A percentile compares a stretch with the other conserved stretches of the same genome.
Evolutionary conservation across 2,888 invertebrate species (phyloP).

Genomic region (Meandrusa payeni): DNA sequence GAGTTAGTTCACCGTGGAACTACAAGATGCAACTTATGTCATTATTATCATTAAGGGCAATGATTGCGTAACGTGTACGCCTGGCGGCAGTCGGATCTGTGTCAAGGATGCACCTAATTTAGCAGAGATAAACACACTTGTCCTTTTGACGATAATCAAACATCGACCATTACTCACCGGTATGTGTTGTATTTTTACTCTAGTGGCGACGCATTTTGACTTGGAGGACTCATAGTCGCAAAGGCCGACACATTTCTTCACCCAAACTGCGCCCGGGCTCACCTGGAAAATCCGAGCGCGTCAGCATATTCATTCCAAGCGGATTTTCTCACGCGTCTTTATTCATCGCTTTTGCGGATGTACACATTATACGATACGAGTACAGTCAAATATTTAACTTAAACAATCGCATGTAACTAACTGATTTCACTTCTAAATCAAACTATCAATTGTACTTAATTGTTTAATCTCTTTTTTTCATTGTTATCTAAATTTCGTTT

Average conservation of each 20-base stretch:
- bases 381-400: constrained; percentile 32
- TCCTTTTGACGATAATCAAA: constrained; percentile 28
- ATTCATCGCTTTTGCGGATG: constrained; percentile 42
- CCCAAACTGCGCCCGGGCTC: constrained; percentile 67
- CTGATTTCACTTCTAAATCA: not conserved
- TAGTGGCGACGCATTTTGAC: constrained; percentile 53
- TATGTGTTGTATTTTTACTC: constrained; percentile 48
- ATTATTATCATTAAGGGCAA: constrained; percentile 50
- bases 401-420: constrained; percentile 1
- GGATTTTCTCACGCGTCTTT: constrained; percentile 59
- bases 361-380: constrained; percentile 36
- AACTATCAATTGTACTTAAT: no score
- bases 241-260: constrained; percentile 67
- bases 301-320: constrained; percentile 36
- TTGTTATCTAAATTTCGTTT: no score
- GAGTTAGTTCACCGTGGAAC: constrained; percentile 15
- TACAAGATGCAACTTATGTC: constrained; percentile 40
- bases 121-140: constrained; percentile 46
- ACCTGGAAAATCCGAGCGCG: constrained; percentile 58
- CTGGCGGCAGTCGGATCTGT: constrained; percentile 40
- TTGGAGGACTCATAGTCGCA: constrained; percentile 58
- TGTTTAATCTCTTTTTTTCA: no score
- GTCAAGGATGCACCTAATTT: constrained; percentile 61
- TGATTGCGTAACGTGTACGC: constrained; percentile 40
- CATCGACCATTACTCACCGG: constrained; percentile 50